These are phyloP conservation scores for Myotis brandtii DNA, from an alignment of 2,113 vertebrate genomes.

Conservation along the genomic window DNA sequence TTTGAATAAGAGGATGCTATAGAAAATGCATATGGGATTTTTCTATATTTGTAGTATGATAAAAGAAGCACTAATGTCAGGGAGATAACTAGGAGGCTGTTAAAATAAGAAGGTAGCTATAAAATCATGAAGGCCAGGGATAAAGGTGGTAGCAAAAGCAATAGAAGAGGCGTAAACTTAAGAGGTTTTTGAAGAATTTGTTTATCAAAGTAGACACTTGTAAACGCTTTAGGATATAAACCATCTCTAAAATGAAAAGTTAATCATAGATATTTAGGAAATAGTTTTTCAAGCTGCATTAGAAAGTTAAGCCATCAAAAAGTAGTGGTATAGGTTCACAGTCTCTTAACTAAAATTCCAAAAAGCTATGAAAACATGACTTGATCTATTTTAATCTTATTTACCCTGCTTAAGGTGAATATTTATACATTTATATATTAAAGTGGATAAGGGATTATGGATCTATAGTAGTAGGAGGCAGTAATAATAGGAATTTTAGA, in stretches of 20 bases:
- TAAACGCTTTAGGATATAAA: constrained; percentile 19
- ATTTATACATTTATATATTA: not conserved
- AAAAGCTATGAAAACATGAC: not conserved
- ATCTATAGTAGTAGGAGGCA: not conserved
- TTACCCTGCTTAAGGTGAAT: not conserved
- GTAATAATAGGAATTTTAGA: constrained; percentile 33
- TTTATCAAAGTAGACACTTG: not conserved
- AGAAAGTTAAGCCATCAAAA: constrained; percentile 2
- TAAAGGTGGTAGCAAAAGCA: not conserved
- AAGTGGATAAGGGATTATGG: not conserved
- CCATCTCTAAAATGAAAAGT: constrained; percentile 35
- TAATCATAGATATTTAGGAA: not conserved
- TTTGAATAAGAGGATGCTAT: not conserved
- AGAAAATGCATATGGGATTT: not conserved
- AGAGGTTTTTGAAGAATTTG: constrained; percentile 30
- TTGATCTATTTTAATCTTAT: constrained; percentile 29
- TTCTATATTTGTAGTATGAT: not conserved
- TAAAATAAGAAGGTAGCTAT: not conserved
- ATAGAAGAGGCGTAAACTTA: not conserved
- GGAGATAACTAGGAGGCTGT: not conserved
- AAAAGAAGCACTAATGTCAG: not conserved
- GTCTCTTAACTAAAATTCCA: constrained; percentile 34
- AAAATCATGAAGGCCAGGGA: not conserved
- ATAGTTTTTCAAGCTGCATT: constrained; percentile 37
- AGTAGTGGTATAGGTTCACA: not conserved